Evolutionary conservation across 2,113 vertebrate genomes (phyloP).

Genomic region (Pelmatolapia mariae): DNA sequence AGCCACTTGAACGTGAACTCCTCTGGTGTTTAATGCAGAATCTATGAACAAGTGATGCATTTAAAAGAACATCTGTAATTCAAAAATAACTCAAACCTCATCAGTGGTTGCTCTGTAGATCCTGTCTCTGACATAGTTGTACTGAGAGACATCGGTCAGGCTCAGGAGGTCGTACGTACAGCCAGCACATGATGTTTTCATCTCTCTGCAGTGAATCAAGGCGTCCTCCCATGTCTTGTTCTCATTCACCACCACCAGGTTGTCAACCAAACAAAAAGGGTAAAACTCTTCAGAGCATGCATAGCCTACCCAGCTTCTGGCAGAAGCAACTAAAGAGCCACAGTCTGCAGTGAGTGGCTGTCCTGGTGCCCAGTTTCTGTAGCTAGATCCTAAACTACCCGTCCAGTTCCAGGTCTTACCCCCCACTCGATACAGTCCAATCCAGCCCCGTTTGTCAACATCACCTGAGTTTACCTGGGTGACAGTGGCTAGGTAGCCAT

Average conservation of each 20-base stretch:
- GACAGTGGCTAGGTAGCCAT: background rate
- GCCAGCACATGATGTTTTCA: background rate
- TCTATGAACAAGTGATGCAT: background rate
- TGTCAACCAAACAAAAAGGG: background rate
- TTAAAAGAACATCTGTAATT: background rate
- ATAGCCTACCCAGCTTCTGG: accelerated
- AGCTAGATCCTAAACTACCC: accelerated
- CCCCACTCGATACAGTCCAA: background rate
- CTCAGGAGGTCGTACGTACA: background rate
- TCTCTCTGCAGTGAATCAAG: background rate
- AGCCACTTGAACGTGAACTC: accelerated
- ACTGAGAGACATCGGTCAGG: accelerated
- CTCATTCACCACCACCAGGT: conserved; percentile 27
- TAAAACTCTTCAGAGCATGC: accelerated
- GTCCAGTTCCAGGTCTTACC: background rate
- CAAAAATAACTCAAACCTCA: conserved; percentile 8
- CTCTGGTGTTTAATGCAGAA: background rate
- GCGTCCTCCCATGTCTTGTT: conserved; percentile 44
- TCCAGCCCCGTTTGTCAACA: background rate
- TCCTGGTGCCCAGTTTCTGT: background rate
- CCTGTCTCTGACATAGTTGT: background rate
- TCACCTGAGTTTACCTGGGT: background rate
- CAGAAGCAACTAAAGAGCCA: accelerated
- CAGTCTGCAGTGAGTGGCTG: background rate
- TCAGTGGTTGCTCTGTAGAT: background rate